phyloP scores from a whole-genome alignment of 2,113 vertebrate species.

The Pachycephala philippinensis region DNA sequence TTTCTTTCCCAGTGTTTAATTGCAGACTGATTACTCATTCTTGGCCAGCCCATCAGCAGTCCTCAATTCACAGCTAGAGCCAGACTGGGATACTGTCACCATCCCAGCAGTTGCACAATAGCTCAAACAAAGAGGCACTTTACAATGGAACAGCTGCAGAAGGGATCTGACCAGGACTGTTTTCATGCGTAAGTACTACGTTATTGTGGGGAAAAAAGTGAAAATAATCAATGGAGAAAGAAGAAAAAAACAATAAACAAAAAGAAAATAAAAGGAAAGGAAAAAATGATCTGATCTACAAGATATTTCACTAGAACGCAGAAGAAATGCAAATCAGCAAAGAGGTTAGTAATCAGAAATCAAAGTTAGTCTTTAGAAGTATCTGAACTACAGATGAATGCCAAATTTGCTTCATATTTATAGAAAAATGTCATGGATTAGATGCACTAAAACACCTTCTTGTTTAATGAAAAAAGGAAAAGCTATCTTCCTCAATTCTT shows the following conservation, averaged over 20 bases:
- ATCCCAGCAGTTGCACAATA: background rate
- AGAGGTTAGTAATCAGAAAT: background rate
- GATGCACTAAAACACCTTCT: background rate
- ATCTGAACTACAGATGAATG: background rate
- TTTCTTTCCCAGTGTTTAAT: background rate
- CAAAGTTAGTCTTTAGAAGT: background rate
- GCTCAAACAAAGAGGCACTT: constrained; percentile 31
- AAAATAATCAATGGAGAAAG: constrained; percentile 1
- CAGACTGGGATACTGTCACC: background rate
- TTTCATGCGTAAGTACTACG: background rate
- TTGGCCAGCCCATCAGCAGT: background rate
- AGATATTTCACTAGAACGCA: background rate
- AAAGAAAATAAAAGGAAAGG: background rate
- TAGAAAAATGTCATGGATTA: background rate
- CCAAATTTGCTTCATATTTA: background rate
- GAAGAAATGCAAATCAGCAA: background rate
- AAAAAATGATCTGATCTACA: background rate
- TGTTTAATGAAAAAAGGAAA: background rate
- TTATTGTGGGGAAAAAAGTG: background rate
- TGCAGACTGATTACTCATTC: background rate
- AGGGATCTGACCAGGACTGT: constrained; percentile 15
- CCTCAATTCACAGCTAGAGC: background rate
- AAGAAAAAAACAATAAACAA: background rate
- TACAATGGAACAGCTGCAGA: constrained; percentile 36
- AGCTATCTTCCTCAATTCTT: background rate